These are phyloP conservation scores for Portunus trituberculatus DNA, from an alignment of 1,140 invertebrate species.

Conservation along the genomic window DNA sequence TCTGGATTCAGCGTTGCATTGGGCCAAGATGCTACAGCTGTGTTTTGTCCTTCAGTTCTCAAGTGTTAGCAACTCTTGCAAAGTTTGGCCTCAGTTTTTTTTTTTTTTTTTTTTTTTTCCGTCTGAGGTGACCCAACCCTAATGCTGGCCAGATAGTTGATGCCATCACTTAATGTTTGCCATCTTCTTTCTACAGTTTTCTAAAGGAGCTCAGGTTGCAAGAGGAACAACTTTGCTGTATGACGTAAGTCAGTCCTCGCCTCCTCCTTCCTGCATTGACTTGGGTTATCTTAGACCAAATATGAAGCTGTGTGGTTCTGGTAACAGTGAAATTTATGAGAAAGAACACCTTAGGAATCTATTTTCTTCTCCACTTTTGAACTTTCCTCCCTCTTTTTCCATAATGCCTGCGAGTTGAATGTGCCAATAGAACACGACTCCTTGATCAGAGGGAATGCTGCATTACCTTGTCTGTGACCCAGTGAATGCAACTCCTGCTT, in stretches of 20 bases:
- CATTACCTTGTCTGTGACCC: not conserved
- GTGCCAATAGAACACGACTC: not conserved
- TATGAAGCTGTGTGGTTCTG: conserved; percentile 29
- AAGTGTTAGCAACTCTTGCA: not conserved
- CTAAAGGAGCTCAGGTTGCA: conserved; percentile 76
- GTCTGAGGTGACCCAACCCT: conserved; percentile 58
- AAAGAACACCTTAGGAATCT: not conserved
- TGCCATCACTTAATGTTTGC: conserved; percentile 67
- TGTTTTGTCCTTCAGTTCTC: not conserved
- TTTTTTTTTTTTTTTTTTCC: not conserved
- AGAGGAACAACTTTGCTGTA: conserved; percentile 73
- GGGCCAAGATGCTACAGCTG: not conserved
- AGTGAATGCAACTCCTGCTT: conserved; percentile 1
- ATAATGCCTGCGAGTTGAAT: not conserved
- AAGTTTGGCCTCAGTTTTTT: not conserved
- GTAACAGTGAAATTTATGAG: not conserved
- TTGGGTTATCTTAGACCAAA: conserved; percentile 57
- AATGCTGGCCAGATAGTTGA: conserved; percentile 54
- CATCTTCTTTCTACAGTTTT: conserved; percentile 75
- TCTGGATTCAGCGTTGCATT: not conserved
- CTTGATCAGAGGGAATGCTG: not conserved
- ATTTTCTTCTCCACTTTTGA: not conserved
- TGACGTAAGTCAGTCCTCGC: conserved; percentile 73
- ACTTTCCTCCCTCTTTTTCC: conserved; percentile 3
- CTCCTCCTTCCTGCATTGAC: conserved; percentile 71